A percentile compares a stretch with the other conserved stretches of the same genome.
Evolutionary conservation across 2,113 vertebrate genomes (phyloP).

Genomic region (Neogobius melanostomus): DNA sequence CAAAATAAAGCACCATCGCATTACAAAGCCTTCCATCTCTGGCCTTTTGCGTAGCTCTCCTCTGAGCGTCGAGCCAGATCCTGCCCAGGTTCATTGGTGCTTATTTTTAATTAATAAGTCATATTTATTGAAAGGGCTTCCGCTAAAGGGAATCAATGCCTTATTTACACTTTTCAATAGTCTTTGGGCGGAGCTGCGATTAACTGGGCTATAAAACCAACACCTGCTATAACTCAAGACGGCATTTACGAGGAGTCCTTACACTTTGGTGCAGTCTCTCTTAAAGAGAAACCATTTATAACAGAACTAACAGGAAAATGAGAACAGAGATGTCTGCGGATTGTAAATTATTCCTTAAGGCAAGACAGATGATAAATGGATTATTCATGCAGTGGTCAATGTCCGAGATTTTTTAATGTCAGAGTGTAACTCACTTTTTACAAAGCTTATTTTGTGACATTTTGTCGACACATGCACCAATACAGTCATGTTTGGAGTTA

Average conservation of each 20-base stretch:
- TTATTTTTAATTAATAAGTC: slow-evolving; percentile 75
- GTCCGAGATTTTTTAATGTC: no score
- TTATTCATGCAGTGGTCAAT: no score
- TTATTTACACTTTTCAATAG: slow-evolving; percentile 75
- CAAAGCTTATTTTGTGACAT: no score
- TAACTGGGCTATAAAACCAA: slow-evolving; percentile 66
- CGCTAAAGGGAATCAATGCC: slow-evolving; percentile 67
- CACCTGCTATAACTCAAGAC: slow-evolving; percentile 47
- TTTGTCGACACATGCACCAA: no score
- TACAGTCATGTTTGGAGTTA: no score
- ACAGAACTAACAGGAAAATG: background rate
- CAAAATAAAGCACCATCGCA: no score
- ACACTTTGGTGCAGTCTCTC: no score
- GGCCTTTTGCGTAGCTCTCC: background rate
- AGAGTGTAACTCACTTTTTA: no score
- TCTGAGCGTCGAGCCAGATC: slow-evolving; percentile 20
- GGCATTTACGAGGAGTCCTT: slow-evolving; percentile 26
- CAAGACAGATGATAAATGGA: no score
- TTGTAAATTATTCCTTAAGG: no score
- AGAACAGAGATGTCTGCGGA: no score
- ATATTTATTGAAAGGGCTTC: slow-evolving; percentile 69
- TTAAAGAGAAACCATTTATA: slow-evolving; percentile 5
- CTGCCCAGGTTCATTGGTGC: slow-evolving; percentile 54
- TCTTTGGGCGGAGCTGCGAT: slow-evolving; percentile 58
- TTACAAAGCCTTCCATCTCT: no score